Percentiles rank a stretch among this genome's conserved stretches.
phyloP scores from a whole-genome alignment of 2,797 vertebrate species.

The Sebastes kiyomatsui region DNA sequence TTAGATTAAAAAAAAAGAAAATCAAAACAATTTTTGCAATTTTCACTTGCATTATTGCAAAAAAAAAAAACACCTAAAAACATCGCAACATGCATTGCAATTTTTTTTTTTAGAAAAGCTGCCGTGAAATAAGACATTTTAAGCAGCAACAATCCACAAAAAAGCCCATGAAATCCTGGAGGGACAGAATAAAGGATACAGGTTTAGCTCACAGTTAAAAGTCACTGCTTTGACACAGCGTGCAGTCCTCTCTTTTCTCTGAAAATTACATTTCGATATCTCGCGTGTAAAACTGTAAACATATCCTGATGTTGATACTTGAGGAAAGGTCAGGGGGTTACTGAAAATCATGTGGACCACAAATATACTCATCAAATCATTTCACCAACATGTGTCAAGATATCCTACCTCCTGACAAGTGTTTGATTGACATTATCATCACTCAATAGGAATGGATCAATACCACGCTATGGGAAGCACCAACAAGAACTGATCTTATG shows the following conservation, averaged over 20 bases:
- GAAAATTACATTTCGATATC: too few species aligned
- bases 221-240: not conserved
- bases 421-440: not conserved
- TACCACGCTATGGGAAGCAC: not conserved
- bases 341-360: not conserved
- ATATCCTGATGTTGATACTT: not conserved
- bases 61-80: accelerated
- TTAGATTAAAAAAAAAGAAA: too few species aligned
- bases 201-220: not conserved
- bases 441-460: not conserved
- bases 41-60: too few species aligned
- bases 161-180: too few species aligned
- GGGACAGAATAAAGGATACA: too few species aligned
- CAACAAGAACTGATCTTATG: not conserved
- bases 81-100: too few species aligned
- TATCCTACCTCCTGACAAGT: too few species aligned
- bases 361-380: not conserved
- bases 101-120: too few species aligned
- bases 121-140: too few species aligned
- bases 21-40: too few species aligned
- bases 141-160: accelerated
- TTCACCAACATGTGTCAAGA: too few species aligned
- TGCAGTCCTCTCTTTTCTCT: not conserved
- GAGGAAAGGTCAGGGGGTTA: not conserved
- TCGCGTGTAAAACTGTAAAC: not conserved